Evolutionary conservation across 2,888 invertebrate genomes (phyloP).

Genomic region (Proisotoma minuta): DNA sequence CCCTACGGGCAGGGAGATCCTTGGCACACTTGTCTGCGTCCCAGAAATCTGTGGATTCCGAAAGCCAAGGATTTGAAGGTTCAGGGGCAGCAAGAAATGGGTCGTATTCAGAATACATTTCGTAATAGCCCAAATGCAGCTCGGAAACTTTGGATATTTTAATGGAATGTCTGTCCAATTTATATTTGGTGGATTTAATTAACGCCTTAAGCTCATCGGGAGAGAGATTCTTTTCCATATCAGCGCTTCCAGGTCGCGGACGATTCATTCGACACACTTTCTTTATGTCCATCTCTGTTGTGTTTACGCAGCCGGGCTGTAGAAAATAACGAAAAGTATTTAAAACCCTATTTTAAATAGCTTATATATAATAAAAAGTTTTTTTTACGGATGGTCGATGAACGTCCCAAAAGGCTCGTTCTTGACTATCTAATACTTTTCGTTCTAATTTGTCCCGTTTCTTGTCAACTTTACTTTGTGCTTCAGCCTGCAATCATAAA

Average conservation of each 20-base stretch:
- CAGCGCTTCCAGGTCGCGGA: conserved; percentile 49
- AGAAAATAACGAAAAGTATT: conserved; percentile 45
- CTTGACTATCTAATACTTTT: conserved; percentile 97
- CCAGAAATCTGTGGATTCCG: conserved; percentile 86
- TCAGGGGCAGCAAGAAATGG: conserved; percentile 88
- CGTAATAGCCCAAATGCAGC: conserved; percentile 86
- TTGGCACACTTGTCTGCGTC: conserved; percentile 92
- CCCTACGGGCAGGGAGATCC: conserved; percentile 86
- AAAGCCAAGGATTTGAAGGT: conserved; percentile 94
- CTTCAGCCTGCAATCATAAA: conserved; percentile 60
- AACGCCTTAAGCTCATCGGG: conserved; percentile 55
- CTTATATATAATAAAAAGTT: background rate
- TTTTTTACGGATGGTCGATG: conserved; percentile 91
- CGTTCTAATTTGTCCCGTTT: conserved; percentile 96
- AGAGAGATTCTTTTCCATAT: conserved; percentile 52
- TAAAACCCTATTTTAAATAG: background rate
- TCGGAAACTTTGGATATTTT: conserved; percentile 91
- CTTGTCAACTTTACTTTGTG: conserved; percentile 93
- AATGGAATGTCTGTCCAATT: conserved; percentile 76
- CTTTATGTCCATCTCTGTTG: conserved; percentile 96
- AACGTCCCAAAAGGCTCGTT: conserved; percentile 99
- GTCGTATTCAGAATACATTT: conserved; percentile 95
- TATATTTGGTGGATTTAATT: conserved; percentile 54
- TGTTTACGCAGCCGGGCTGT: conserved; percentile 97
- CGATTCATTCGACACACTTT: conserved; percentile 69